Conservation (phyloP, 2,797 vertebrate genomes). For the Silurus aristotelis region DNA sequence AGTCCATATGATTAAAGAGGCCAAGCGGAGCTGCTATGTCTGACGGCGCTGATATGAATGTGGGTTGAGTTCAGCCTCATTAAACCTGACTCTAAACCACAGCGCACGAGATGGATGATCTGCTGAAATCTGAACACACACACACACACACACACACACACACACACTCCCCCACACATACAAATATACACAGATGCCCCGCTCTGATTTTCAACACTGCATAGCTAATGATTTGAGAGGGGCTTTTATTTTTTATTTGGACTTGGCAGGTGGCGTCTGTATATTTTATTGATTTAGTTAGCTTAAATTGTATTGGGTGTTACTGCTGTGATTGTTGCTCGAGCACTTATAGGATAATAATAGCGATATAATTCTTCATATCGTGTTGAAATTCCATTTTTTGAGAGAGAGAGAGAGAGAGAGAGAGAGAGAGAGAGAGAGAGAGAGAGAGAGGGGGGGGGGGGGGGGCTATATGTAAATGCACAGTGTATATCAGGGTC, state of each 20-base stretch:
- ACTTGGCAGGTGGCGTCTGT: neutral
- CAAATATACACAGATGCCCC: neutral
- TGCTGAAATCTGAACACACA: neutral
- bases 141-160: no score
- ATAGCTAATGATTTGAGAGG: constrained; percentile 7
- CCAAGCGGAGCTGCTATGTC: neutral
- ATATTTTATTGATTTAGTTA: constrained; percentile 12
- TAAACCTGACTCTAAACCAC: constrained; percentile 38
- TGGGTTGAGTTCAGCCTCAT: constrained; percentile 18
- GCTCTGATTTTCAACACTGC: neutral
- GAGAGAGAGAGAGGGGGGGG: no score
- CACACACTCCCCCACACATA: neutral
- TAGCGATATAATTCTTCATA: neutral
- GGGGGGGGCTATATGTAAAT: no score
- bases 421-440: no score
- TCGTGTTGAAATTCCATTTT: neutral
- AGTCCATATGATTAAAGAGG: neutral
- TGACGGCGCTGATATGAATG: neutral
- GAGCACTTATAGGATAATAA: neutral
- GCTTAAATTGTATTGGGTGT: neutral
- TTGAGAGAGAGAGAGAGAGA: no score
- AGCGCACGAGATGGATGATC: constrained; percentile 19
- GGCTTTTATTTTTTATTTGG: constrained; percentile 6
- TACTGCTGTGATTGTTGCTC: neutral
- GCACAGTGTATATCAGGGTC: no score